Evolutionary conservation across 2,888 invertebrate species (phyloP).

Genomic region (Eilema griseolum): DNA sequence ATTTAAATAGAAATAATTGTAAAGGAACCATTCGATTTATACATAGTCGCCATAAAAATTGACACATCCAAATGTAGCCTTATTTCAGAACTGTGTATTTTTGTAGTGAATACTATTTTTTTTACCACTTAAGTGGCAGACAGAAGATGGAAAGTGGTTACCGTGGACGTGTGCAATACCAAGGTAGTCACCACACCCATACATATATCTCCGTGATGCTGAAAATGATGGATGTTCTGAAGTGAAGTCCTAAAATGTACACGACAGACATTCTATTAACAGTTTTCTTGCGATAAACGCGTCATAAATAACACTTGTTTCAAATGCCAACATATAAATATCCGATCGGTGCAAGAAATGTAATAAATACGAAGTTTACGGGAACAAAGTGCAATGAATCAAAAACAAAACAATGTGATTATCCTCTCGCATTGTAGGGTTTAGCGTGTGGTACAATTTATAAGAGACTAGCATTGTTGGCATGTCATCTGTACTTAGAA

Average conservation of each 20-base stretch:
- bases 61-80: too few relatives aligned
- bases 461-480: conserved; percentile 39
- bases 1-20: too few relatives aligned
- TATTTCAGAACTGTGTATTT: too few relatives aligned
- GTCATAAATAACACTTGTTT: conserved; percentile 40
- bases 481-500: too few relatives aligned
- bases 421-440: conserved; percentile 77
- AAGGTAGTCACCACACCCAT: too few relatives aligned
- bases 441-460: conserved; percentile 44
- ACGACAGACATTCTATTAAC: conserved; percentile 17
- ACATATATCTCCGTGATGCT: too few relatives aligned
- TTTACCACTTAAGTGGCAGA: too few relatives aligned
- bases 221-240: neutral
- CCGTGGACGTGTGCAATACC: too few relatives aligned
- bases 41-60: too few relatives aligned
- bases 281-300: conserved; percentile 34
- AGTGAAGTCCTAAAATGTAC: neutral
- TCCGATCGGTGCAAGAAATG: conserved; percentile 76
- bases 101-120: too few relatives aligned
- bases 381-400: conserved; percentile 83
- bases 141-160: too few relatives aligned
- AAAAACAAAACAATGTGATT: conserved; percentile 86
- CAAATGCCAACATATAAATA: conserved; percentile 65
- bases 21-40: too few relatives aligned
- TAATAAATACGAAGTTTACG: conserved; percentile 79